Percentiles rank a stretch among this genome's conserved stretches.
Conservation (phyloP, 1,140 invertebrate genomes). For the Sipha flava region DNA sequence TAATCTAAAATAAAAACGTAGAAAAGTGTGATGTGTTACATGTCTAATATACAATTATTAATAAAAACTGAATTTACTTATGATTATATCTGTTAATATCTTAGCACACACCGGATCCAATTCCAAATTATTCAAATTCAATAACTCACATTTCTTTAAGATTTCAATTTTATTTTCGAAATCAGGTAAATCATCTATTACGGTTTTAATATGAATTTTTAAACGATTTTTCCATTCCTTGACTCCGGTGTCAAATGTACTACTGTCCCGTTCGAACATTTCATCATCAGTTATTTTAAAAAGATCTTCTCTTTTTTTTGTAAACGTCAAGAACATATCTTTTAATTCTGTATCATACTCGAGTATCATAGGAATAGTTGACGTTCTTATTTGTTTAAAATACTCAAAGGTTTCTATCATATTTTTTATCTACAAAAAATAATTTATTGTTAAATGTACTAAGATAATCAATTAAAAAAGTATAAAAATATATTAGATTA, state of each 20-base stretch:
- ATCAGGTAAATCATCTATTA: background rate
- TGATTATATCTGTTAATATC: background rate
- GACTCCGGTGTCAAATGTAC: background rate
- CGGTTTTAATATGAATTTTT: background rate
- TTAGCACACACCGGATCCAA: background rate
- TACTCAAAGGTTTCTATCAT: background rate
- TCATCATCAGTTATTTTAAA: background rate
- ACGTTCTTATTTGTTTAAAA: background rate
- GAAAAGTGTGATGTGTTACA: too few relatives aligned
- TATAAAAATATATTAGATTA: too few relatives aligned
- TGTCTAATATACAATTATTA: background rate
- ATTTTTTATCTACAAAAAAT: slow-evolving; percentile 13
- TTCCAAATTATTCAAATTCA: background rate
- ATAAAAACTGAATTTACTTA: background rate
- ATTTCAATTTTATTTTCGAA: background rate
- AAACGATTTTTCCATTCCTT: background rate
- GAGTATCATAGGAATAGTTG: background rate
- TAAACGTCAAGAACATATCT: background rate
- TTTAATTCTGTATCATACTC: background rate
- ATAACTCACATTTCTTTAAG: background rate
- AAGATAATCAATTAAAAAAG: background rate
- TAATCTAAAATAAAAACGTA: background rate
- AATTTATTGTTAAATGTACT: too few relatives aligned
- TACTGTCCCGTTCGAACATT: background rate
- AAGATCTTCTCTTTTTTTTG: background rate